phyloP scores from a whole-genome alignment of 2,113 vertebrate species.

The Nipponia nippon region DNA sequence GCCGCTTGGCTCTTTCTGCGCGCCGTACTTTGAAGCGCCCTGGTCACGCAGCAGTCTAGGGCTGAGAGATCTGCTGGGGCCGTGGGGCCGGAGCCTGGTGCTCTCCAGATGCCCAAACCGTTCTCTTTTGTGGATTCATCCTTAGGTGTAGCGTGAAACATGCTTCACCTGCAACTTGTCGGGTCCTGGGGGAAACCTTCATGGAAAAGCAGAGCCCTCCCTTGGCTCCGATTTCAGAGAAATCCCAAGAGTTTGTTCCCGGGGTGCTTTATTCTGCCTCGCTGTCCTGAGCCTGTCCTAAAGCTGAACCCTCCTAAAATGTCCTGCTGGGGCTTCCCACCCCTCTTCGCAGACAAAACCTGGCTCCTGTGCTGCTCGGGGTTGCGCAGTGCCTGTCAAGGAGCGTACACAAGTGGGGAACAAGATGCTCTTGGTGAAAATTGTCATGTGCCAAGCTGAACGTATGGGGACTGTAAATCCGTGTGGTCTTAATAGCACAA shows the following conservation, averaged over 20 bases:
- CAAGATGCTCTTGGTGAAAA: not conserved
- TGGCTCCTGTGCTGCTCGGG: not conserved
- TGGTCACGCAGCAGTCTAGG: accelerated
- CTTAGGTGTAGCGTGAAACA: not conserved
- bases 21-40: accelerated
- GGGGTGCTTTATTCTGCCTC: not conserved
- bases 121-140: not conserved
- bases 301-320: not conserved
- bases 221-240: not conserved
- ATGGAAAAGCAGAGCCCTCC: not conserved
- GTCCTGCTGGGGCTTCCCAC: not conserved
- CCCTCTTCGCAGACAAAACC: too few species aligned
- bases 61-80: not conserved
- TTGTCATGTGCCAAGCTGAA: not conserved
- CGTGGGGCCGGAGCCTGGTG: accelerated
- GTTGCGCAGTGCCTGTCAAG: accelerated
- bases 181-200: not conserved
- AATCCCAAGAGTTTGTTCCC: not conserved
- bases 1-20: not conserved
- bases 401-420: accelerated
- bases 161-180: not conserved
- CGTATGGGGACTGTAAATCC: not conserved
- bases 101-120: not conserved
- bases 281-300: not conserved
- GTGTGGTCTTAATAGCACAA: accelerated